These are phyloP conservation scores for Oreocharis arfaki DNA, from an alignment of 2,113 vertebrate genomes.

Conservation along the genomic window DNA sequence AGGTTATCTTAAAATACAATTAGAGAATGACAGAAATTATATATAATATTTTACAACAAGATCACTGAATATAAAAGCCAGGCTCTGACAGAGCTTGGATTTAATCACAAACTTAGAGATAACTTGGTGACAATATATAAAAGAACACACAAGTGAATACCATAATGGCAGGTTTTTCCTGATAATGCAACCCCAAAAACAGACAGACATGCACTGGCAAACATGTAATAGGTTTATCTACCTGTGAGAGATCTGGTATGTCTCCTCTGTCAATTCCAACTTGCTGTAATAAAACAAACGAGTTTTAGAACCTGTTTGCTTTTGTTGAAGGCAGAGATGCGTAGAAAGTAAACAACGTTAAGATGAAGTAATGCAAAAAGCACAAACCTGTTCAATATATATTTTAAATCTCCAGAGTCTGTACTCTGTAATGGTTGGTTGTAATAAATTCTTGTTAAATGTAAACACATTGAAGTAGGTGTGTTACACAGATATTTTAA, in stretches of 20 bases:
- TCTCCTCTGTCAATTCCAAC: conserved; percentile 98
- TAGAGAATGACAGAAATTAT: background rate
- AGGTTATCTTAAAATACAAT: background rate
- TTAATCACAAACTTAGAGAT: background rate
- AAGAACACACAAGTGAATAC: background rate
- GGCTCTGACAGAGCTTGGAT: background rate
- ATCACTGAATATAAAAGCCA: background rate
- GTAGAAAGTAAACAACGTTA: background rate
- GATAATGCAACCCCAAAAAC: background rate
- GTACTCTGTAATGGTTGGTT: background rate
- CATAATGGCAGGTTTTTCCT: background rate
- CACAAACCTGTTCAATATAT: background rate
- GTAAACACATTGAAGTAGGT: background rate
- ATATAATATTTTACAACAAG: background rate
- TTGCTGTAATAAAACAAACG: conserved; percentile 79
- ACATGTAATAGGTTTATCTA: conserved; percentile 57
- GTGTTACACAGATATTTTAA: background rate
- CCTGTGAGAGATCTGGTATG: conserved; percentile 95
- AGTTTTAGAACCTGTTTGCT: background rate
- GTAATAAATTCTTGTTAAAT: background rate
- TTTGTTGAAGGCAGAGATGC: background rate
- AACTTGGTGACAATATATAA: background rate
- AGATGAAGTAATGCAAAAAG: background rate
- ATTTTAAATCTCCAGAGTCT: background rate
- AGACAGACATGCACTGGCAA: background rate